Conservation (phyloP, 2,797 vertebrate genomes). For the Phrynocephalus vlangalii region DNA sequence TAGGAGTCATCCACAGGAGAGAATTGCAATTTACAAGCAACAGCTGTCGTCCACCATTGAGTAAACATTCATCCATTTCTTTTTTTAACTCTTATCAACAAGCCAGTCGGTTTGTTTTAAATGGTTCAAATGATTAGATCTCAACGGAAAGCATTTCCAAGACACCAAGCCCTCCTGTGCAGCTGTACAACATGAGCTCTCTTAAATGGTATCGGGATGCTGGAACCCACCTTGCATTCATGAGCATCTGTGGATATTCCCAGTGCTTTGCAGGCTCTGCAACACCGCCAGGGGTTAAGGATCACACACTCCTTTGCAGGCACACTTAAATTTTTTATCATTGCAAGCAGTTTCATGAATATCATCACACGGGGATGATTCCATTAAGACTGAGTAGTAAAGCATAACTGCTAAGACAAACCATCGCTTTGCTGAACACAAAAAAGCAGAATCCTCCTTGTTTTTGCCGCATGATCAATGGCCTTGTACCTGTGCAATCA, state of each 20-base stretch:
- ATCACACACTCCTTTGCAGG: background rate
- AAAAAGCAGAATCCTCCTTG: no score
- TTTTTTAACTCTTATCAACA: background rate
- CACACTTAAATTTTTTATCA: background rate
- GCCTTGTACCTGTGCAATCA: no score
- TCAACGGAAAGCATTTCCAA: background rate
- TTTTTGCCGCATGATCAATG: no score
- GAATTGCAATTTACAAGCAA: background rate
- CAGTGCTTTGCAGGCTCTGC: background rate
- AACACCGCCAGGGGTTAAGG: background rate
- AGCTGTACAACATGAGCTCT: no score
- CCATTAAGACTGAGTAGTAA: background rate
- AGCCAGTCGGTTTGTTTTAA: background rate
- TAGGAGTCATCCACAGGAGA: background rate
- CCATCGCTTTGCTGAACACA: no score
- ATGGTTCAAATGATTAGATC: slow-evolving; percentile 2
- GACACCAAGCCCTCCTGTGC: background rate
- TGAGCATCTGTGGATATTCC: background rate
- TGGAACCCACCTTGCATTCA: no score
- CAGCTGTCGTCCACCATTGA: background rate
- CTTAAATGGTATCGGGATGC: background rate
- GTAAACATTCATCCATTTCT: background rate
- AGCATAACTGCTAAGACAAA: background rate
- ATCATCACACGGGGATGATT: background rate
- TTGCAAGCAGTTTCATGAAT: background rate